These are phyloP conservation scores for Amphiprion ocellaris DNA, from an alignment of 2,113 vertebrate species.

Conservation along the genomic window DNA sequence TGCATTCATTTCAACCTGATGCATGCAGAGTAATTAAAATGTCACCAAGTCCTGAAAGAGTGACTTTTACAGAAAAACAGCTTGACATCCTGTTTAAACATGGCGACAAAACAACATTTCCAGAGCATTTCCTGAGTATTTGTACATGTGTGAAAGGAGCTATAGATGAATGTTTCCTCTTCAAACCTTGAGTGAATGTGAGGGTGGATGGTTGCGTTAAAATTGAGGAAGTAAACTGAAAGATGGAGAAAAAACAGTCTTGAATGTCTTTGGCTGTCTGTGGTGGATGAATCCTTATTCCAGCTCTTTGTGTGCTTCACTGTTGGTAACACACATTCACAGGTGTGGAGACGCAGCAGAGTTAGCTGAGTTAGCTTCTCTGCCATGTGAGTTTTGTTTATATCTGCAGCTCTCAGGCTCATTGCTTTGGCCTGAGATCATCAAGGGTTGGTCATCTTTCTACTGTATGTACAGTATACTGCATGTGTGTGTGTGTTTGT, in stretches of 20 bases:
- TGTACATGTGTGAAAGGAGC: conserved; percentile 15
- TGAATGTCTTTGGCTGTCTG: neutral
- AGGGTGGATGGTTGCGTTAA: neutral
- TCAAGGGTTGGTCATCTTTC: conserved; percentile 14
- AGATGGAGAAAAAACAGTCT: conserved; percentile 2
- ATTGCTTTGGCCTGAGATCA: neutral
- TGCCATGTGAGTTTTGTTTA: conserved; percentile 37
- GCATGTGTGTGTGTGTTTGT: conserved; percentile 7
- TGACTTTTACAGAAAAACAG: neutral
- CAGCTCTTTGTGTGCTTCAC: neutral
- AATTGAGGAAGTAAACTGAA: neutral
- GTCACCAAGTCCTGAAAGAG: neutral
- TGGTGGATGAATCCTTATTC: neutral
- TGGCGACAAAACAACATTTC: neutral
- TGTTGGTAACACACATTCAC: neutral
- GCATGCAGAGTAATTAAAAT: conserved; percentile 3
- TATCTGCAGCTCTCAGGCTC: conserved; percentile 1
- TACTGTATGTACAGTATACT: conserved; percentile 44
- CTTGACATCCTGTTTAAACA: neutral
- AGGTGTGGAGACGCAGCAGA: neutral
- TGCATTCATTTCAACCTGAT: neutral
- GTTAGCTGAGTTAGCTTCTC: conserved; percentile 19
- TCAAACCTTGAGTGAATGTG: neutral
- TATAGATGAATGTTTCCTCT: neutral
- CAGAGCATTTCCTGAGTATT: neutral